Evolutionary conservation across 1,140 invertebrate genomes (phyloP), one percentile per base, ranked within the genome.

Genomic region (Leptoteleia sp.): DNA sequence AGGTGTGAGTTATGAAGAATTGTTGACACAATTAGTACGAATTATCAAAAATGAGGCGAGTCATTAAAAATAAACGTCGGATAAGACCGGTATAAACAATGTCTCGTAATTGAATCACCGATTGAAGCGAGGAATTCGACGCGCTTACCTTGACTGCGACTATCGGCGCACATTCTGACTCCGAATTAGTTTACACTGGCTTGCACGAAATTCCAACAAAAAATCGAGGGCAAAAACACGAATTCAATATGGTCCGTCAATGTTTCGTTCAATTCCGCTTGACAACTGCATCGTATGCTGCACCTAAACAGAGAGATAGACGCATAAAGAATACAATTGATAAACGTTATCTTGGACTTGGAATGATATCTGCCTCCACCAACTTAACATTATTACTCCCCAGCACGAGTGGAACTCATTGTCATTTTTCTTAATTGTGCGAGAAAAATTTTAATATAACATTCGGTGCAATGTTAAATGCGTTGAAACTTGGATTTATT

Each of bases 291-390:
- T 79, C 72, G 72, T 82, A 68, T 54, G 37, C n/a, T 29, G 27
- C 50, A 72, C 72, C 80, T 85, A 79, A 65, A 76, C 31, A 80
- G 25, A 80, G 64, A 79, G 31, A 73, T 25, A 57, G 37, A n/a
- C 22, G 13, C 13, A 62, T 38, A 38, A 35, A 72, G 52, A 50
- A 77, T 38, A 62, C 40, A 17, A 37, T 9, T 65, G 72, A 62
- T 71, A 76, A 52, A 48, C 33, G 9, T 35, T 82, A 82, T 83
- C 81, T 40, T 48, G 11, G 27, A 31, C 29, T 45, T n/a, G n/a
- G n/a, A 75, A 57, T 78, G 50, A 77, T 48, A 67, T 17, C 25
- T 52, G 11, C 25, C 16, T 70, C 42, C 12, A 59, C 3, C 3
- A 42, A 57, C 52, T 54, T 37, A n/a, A 8, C 12, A 54, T 35